A percentile compares a stretch with the other conserved stretches of the same genome.
These are phyloP conservation scores for Abscondita cerata DNA, from an alignment of 2,888 invertebrate species.

Conservation along the genomic window DNA sequence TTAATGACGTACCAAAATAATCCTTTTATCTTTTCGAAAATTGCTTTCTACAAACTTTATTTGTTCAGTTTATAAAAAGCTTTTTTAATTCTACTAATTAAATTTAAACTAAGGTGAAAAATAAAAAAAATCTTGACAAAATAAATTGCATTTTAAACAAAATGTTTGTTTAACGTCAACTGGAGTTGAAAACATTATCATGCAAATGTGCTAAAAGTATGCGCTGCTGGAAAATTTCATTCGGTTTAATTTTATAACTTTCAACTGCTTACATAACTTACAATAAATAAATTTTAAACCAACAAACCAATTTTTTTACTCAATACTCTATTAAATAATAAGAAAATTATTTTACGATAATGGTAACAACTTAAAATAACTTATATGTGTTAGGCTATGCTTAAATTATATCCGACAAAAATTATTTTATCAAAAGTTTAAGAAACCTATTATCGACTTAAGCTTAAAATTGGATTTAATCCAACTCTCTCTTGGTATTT, in stretches of 20 bases:
- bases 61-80: neutral
- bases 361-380: too few species aligned
- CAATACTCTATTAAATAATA: too few species aligned
- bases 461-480: too few species aligned
- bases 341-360: too few species aligned
- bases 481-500: too few species aligned
- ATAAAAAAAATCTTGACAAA: conserved; percentile 10
- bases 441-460: too few species aligned
- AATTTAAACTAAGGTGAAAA: conserved; percentile 7
- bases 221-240: conserved; percentile 27
- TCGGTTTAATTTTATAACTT: conserved; percentile 18
- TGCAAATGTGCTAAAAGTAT: conserved; percentile 29
- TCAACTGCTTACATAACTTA: neutral
- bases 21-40: conserved; percentile 10
- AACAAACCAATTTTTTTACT: neutral
- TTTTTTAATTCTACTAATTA: conserved; percentile 5
- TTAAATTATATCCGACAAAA: too few species aligned
- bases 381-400: too few species aligned
- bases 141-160: conserved; percentile 29
- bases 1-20: conserved; percentile 21
- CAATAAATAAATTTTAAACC: neutral
- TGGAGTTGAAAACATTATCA: conserved; percentile 29
- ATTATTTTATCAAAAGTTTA: too few species aligned
- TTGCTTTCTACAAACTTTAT: conserved; percentile 1
- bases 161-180: conserved; percentile 30